Base-by-base conservation (phyloP, 2,888 invertebrate genomes). In the Timema podura region DNA sequence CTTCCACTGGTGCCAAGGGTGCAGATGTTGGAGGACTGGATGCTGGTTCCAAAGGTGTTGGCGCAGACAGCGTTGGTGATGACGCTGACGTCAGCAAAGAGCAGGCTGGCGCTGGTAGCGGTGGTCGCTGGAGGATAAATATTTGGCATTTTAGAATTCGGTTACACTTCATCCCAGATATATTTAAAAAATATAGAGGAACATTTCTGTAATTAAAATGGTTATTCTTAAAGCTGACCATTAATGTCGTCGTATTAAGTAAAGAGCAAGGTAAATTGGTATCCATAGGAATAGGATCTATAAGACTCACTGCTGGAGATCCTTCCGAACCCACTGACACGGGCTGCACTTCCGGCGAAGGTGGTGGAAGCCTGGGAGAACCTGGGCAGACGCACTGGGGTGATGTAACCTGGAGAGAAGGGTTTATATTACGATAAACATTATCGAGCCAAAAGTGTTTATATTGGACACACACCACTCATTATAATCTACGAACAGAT, bases 1-100 rank as follows among this genome's bases (percentile, higher is more conserved):
- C 76, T 76, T 1, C 78, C 76, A 13, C 77, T 79, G 15, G 76
- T 75, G 0, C 80, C 79, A 65, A 76, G 78, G 13, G 79, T 80
- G 70, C 81, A 81, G 64, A 81, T 71, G 69, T 79, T 79, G 30
- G 75, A 75, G 49, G 72, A 71, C 46, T 78, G 77, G 15, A 81
- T 75, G 11, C 77, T 11, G 51, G 72, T 71, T 7, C 76, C 75
- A 71, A 73, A 81, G 5, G 69, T 69, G 13, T 70, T 66, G 5
- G 73, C 59, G 68, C 81, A 81, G 7, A 76, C 79, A 0, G 75
- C 72, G 70, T 81, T 81, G 49, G 73, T 74, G 67, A 81, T 79
- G 13, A 80, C 77, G 65, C 73, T 73, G n/a, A 80, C 68, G 59
- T 64, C 61, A 15, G 67, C 70, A 44, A 61, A 71, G 48, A 64